These are phyloP conservation scores for Aphelinus certus DNA, from an alignment of 1,140 invertebrate genomes.

Conservation along the genomic window DNA sequence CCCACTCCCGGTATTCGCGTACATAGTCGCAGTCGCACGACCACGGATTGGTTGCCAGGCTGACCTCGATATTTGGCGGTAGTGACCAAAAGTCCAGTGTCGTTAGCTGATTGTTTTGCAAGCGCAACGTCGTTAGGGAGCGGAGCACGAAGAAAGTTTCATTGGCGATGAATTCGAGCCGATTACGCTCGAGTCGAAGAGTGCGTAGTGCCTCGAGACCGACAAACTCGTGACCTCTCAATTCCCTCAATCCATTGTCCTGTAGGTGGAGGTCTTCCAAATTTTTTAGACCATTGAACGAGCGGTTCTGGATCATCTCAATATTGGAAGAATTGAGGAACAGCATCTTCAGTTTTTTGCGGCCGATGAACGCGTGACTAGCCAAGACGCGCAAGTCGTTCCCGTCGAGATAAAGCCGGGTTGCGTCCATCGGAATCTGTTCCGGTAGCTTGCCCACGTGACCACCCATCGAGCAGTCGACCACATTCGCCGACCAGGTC, in stretches of 20 bases:
- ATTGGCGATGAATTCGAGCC: constrained; percentile 78
- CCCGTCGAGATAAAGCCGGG: constrained; percentile 88
- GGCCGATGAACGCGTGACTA: constrained; percentile 90
- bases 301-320: constrained; percentile 86
- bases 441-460: constrained; percentile 79
- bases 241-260: constrained; percentile 77
- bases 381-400: constrained; percentile 81
- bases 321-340: constrained; percentile 88
- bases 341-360: constrained; percentile 84
- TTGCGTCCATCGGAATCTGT: constrained; percentile 92
- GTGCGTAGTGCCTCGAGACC: constrained; percentile 72
- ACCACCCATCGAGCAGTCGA: constrained; percentile 83
- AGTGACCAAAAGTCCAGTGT: constrained; percentile 82
- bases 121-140: constrained; percentile 74
- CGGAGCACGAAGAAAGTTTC: constrained; percentile 79
- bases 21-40: constrained; percentile 88
- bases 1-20: constrained; percentile 82
- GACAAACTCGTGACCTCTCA: constrained; percentile 87
- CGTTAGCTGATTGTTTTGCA: constrained; percentile 82
- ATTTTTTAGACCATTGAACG: constrained; percentile 87
- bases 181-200: constrained; percentile 74
- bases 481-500: constrained; percentile 90
- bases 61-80: constrained; percentile 73
- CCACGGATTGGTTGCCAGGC: constrained; percentile 84
- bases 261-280: constrained; percentile 84